phyloP scores from a whole-genome alignment of 2,113 vertebrate genomes.

The Entelurus aequoreus region DNA sequence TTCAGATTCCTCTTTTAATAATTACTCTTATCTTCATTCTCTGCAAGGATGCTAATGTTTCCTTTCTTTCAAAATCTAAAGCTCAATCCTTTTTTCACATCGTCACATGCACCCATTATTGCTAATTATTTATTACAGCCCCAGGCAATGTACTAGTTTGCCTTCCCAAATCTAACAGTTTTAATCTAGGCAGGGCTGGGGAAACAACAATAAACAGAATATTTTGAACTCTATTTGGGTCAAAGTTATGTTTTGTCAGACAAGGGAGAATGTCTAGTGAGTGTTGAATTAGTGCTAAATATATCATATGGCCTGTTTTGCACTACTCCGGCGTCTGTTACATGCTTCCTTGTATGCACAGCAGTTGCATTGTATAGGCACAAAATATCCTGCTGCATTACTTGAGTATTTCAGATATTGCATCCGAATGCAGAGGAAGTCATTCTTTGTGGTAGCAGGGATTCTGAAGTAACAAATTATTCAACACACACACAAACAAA shows the following conservation, averaged over 20 bases:
- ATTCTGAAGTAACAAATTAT: background rate
- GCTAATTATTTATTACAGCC: slow-evolving; percentile 69
- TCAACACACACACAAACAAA: too few species aligned
- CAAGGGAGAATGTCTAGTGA: background rate
- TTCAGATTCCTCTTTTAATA: slow-evolving; percentile 36
- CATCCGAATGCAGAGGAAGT: slow-evolving; percentile 37
- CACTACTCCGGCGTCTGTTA: slow-evolving; percentile 8
- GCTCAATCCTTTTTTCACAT: slow-evolving; percentile 4
- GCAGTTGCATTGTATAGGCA: slow-evolving; percentile 29
- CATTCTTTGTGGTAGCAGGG: slow-evolving; percentile 9
- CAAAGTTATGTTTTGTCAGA: slow-evolving; percentile 26
- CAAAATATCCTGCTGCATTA: slow-evolving; percentile 30
- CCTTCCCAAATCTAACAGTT: slow-evolving; percentile 56
- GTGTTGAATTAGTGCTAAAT: slow-evolving; percentile 14
- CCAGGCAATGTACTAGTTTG: slow-evolving; percentile 37
- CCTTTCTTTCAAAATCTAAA: slow-evolving; percentile 45
- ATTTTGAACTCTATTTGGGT: slow-evolving; percentile 43
- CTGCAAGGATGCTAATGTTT: slow-evolving; percentile 44
- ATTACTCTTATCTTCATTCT: slow-evolving; percentile 38
- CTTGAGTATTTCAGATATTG: slow-evolving; percentile 51
- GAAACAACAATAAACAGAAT: slow-evolving; percentile 28
- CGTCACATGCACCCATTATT: slow-evolving; percentile 50
- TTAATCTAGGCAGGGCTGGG: slow-evolving; percentile 45
- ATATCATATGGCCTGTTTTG: slow-evolving; percentile 2
- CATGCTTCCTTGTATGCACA: slow-evolving; percentile 5